A percentile compares a stretch with the other conserved stretches of the same genome.
phyloP scores from a whole-genome alignment of 1,140 invertebrate genomes.

The Bradynema listronoti region DNA sequence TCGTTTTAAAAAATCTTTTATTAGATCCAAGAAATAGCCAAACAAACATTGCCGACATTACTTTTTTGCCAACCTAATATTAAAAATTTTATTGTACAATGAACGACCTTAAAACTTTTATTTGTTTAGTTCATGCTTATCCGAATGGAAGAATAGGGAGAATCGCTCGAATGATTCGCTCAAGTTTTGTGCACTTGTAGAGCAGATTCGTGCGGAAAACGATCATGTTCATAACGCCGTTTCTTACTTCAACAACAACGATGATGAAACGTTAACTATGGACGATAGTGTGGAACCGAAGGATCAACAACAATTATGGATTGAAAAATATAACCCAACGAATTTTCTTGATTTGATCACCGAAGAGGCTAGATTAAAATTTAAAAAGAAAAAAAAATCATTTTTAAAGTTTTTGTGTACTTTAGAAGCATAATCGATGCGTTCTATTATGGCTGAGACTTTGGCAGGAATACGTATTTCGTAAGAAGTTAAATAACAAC shows the following conservation, averaged over 20 bases:
- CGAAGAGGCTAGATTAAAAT: conserved; percentile 4
- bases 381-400: not conserved
- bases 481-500: conserved; percentile 1
- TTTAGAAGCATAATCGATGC: not conserved
- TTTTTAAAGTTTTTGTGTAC: not conserved
- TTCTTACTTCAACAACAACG: too few relatives aligned
- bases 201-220: too few relatives aligned
- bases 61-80: too few relatives aligned
- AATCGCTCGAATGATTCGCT: not conserved
- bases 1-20: too few relatives aligned
- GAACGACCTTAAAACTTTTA: too few relatives aligned
- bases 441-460: conserved; percentile 14
- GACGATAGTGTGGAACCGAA: not conserved
- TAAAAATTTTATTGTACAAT: too few relatives aligned
- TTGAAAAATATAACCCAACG: conserved; percentile 11
- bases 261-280: not conserved
- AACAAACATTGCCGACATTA: too few relatives aligned
- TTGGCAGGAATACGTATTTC: conserved; percentile 8
- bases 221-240: too few relatives aligned
- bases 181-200: not conserved
- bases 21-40: too few relatives aligned
- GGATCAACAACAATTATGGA: not conserved
- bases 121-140: too few relatives aligned
- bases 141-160: too few relatives aligned
- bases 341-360: conserved; percentile 16